Conservation (phyloP, 1,140 invertebrate genomes). For the Drosophila serrata region DNA sequence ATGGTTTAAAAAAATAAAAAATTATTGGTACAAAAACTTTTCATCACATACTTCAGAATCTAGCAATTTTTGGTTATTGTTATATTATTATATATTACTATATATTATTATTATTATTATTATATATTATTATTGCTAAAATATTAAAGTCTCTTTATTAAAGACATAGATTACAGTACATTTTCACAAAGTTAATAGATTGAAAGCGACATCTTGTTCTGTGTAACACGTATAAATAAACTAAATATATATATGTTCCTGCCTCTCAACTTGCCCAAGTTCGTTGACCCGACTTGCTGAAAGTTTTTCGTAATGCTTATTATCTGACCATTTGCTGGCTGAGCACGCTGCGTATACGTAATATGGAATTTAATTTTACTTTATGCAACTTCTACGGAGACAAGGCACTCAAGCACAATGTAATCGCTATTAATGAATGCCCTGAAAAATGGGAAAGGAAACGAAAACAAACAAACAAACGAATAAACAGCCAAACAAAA, state of each 20-base stretch:
- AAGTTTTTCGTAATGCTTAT: slow-evolving; percentile 57
- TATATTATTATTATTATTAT: too few species aligned
- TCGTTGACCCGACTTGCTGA: slow-evolving; percentile 25
- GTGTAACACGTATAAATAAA: not conserved
- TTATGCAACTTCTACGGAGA: slow-evolving; percentile 50
- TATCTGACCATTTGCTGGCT: slow-evolving; percentile 70
- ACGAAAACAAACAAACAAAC: slow-evolving; percentile 45
- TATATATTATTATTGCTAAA: too few species aligned
- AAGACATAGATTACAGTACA: not conserved
- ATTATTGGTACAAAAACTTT: too few species aligned
- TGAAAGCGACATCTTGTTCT: not conserved
- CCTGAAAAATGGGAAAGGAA: slow-evolving; percentile 53
- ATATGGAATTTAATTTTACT: slow-evolving; percentile 74
- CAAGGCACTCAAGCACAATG: slow-evolving; percentile 58
- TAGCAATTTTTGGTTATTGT: too few species aligned
- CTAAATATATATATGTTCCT: not conserved
- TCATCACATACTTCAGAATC: too few species aligned
- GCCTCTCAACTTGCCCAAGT: slow-evolving; percentile 8
- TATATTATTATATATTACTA: too few species aligned
- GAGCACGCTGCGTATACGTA: slow-evolving; percentile 67
- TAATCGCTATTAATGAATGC: slow-evolving; percentile 75
- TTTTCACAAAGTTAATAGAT: not conserved
- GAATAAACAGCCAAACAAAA: slow-evolving; percentile 37
- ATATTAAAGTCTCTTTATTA: not conserved
- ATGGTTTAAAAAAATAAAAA: too few species aligned